Conservation (phyloP, 2,888 invertebrate species). For the Phortica okadai region DNA sequence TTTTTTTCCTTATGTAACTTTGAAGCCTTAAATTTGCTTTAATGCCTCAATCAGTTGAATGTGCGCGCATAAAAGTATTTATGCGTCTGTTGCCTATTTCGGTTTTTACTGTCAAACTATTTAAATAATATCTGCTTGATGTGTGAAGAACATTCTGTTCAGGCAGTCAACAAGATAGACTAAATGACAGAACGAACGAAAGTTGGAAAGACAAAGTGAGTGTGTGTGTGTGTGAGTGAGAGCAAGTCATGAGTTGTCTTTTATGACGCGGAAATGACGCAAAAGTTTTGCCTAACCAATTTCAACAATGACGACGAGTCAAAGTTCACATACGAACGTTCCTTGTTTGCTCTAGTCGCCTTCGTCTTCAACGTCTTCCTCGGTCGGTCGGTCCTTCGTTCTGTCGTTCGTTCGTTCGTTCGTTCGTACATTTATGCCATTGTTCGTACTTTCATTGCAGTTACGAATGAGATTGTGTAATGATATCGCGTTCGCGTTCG, state of each 20-base stretch:
- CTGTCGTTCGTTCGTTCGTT: too few relatives aligned
- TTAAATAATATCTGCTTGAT: conserved; percentile 12
- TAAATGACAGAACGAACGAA: neutral
- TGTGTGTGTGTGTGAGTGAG: conserved; percentile 25
- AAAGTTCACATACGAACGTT: conserved; percentile 15
- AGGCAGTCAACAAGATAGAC: neutral
- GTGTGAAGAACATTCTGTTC: neutral
- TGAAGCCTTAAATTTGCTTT: conserved; percentile 1
- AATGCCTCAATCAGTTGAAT: conserved; percentile 27
- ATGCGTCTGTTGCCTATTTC: conserved; percentile 6
- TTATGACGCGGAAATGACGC: conserved; percentile 22
- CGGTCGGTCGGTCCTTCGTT: too few relatives aligned
- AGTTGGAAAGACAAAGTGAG: neutral
- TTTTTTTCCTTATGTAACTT: neutral
- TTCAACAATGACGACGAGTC: conserved; percentile 7
- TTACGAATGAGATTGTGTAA: conserved; percentile 9
- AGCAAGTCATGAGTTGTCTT: neutral
- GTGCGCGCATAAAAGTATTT: conserved; percentile 16
- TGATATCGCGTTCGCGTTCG: conserved; percentile 8
- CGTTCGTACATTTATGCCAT: conserved; percentile 40
- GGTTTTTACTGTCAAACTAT: conserved; percentile 20
- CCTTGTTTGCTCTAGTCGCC: neutral
- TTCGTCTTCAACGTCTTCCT: too few relatives aligned
- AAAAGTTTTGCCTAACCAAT: conserved; percentile 18
- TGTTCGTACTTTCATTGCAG: conserved; percentile 43